Conservation (phyloP, 2,888 invertebrate species). For the Cabera pusaria region DNA sequence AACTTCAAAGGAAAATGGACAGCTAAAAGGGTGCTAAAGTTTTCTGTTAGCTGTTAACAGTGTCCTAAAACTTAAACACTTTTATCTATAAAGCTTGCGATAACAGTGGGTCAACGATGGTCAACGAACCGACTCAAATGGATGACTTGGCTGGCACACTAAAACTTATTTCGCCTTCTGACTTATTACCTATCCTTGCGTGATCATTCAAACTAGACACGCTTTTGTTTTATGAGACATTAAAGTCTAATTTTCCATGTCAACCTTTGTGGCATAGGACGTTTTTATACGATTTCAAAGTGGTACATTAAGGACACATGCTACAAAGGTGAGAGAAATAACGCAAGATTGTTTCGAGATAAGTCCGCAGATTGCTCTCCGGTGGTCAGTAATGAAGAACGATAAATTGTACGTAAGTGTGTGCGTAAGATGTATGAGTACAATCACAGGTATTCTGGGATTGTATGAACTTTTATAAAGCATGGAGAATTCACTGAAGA, state of each 20-base stretch:
- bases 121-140: slow-evolving; percentile 46
- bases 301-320: slow-evolving; percentile 62
- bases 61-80: slow-evolving; percentile 36
- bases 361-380: slow-evolving; percentile 43
- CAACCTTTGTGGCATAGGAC: no score
- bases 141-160: slow-evolving; percentile 54
- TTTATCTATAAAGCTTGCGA: slow-evolving; percentile 39
- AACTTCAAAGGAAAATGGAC: neutral
- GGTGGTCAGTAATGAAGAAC: slow-evolving; percentile 53
- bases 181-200: no score
- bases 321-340: slow-evolving; percentile 64
- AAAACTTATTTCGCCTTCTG: slow-evolving; percentile 35
- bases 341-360: slow-evolving; percentile 55
- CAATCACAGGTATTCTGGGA: no score
- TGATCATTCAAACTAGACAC: no score
- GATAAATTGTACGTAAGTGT: slow-evolving; percentile 47
- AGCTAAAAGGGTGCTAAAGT: slow-evolving; percentile 14
- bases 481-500: no score
- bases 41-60: slow-evolving; percentile 11
- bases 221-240: no score
- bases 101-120: slow-evolving; percentile 49
- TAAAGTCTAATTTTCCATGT: no score
- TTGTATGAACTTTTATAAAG: no score
- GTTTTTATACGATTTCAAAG: slow-evolving; percentile 16
- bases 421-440: slow-evolving; percentile 31